Evolutionary conservation across 2,113 vertebrate genomes (phyloP), one percentile per base, ranked within the genome.

Genomic region (Alosa alosa): DNA sequence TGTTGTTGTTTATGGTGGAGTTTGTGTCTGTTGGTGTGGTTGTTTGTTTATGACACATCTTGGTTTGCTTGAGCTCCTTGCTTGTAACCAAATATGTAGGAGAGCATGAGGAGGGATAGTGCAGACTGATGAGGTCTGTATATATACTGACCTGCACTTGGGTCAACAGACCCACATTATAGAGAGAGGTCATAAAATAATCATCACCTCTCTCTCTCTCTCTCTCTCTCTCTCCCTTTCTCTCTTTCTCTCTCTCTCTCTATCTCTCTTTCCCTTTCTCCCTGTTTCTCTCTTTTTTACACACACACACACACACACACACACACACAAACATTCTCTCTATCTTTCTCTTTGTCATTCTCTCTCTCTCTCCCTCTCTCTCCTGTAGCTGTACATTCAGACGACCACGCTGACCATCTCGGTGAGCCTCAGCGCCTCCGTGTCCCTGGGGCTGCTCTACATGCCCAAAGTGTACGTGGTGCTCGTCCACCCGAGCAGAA

Each of bases 391-490:
- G 96, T 98, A 99, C 90, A 99, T 99, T 96, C 97, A 99, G 95
- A 98, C 97, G 68, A 99, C 97, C 81, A 98, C 97, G 41, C 95
- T 99, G 94, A 99, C 98, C 86, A 97, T 99, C 91, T 99, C 98
- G 0, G 97, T 99, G 89, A 98, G 97, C 94, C 96, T 99, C 92
- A 99, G 97, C 92, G 98, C 98, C 83, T 98, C 97, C 0, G 98
- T 99, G 91, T 98, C 97, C 82, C 96, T 99, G 93, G 98, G 98
- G 90, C 97, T 99, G 97, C 97, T 99, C 93, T 99, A 99, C 95
- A 96, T 99, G 97, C 98, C 97, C 84, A 99, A 99, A 94, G 97
- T 98, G 92, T 99, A 98, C 91, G 95, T 99, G 93, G 97, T 99
- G 91, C 97, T 99, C 92, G 96, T 99, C 94, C 98, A 99, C 88